These are phyloP conservation scores for Chascanopsetta lugubris DNA, from an alignment of 2,113 vertebrate genomes.

Conservation along the genomic window DNA sequence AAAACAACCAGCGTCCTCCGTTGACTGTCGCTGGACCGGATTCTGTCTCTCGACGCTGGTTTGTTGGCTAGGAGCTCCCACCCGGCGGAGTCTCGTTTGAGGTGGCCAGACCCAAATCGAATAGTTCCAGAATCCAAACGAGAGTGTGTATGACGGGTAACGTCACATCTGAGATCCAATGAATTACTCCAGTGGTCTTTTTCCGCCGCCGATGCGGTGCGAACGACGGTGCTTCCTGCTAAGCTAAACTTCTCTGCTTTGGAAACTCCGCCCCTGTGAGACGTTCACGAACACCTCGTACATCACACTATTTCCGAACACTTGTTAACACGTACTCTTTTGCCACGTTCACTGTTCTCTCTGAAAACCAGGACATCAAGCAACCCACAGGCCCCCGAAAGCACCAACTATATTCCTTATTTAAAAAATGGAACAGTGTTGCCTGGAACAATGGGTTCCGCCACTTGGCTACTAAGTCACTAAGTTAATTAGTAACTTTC, in stretches of 20 bases:
- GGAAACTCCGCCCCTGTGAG: constrained; percentile 67
- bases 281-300: constrained; percentile 53
- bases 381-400: no score
- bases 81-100: constrained; percentile 17
- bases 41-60: constrained; percentile 30
- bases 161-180: background rate
- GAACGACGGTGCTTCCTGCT: constrained; percentile 75
- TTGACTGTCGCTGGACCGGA: constrained; percentile 32
- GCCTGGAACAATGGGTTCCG: no score
- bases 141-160: constrained; percentile 4
- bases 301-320: background rate
- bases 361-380: no score
- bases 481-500: no score
- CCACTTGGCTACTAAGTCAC: no score
- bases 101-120: background rate
- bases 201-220: constrained; percentile 21
- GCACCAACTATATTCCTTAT: no score
- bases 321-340: no score
- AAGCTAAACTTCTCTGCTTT: constrained; percentile 66
- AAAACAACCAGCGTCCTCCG: constrained; percentile 51
- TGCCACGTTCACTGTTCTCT: background rate
- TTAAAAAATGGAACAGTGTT: no score
- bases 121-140: background rate
- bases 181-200: constrained; percentile 10
- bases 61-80: background rate